phyloP scores from a whole-genome alignment of 2,797 vertebrate genomes.

The Diplodus sargus region DNA sequence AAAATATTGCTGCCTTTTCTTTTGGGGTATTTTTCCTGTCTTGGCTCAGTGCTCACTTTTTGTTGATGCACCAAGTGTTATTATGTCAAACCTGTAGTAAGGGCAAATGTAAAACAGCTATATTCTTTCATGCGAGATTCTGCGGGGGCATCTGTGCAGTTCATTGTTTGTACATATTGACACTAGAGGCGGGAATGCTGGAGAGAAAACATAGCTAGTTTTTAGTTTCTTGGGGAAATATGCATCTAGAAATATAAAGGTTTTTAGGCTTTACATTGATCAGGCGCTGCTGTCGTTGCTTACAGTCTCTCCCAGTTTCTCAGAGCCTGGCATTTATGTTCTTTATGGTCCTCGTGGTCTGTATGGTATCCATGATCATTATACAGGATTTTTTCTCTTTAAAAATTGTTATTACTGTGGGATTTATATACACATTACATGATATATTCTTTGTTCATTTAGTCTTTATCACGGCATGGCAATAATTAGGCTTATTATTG shows the following conservation, averaged over 20 bases:
- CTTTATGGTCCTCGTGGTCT: background rate
- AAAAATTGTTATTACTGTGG: background rate
- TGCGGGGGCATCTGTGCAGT: background rate
- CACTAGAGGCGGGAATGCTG: background rate
- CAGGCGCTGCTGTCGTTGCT: background rate
- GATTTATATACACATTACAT: background rate
- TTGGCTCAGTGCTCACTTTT: background rate
- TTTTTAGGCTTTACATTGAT: background rate
- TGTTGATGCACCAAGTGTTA: background rate
- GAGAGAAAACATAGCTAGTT: background rate
- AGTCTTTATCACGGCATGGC: background rate
- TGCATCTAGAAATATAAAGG: background rate
- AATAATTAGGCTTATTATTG: background rate
- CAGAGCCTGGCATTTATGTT: background rate
- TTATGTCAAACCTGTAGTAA: constrained; percentile 1
- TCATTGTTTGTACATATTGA: background rate
- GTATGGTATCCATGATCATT: background rate
- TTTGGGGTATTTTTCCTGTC: background rate
- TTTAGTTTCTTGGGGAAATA: background rate
- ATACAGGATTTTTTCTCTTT: background rate
- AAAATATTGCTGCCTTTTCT: background rate
- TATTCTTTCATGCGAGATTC: background rate
- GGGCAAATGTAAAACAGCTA: background rate
- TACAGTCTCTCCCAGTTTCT: background rate
- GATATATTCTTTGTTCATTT: background rate